phyloP scores from a whole-genome alignment of 2,797 vertebrate species.

The Podargus strigoides region DNA sequence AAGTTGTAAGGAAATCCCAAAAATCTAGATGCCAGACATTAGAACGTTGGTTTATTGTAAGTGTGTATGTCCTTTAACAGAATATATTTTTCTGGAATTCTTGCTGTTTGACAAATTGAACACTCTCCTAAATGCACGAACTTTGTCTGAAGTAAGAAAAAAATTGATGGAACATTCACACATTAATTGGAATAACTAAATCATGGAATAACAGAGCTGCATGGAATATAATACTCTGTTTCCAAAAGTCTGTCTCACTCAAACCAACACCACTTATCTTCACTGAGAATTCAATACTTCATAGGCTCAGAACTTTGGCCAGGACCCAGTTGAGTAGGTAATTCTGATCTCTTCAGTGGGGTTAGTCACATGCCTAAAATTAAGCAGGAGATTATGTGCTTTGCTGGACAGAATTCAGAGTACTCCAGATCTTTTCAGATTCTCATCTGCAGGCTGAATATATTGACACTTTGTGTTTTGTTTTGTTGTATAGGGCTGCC shows the following conservation, averaged over 20 bases:
- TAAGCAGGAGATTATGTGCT: not conserved
- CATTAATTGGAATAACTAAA: slow-evolving; percentile 6
- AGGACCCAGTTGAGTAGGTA: not conserved
- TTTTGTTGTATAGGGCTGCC: not conserved
- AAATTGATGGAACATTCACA: not conserved
- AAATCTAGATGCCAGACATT: not conserved
- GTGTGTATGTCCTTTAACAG: not conserved
- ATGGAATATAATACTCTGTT: not conserved
- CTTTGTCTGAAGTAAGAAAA: not conserved
- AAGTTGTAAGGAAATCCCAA: not conserved
- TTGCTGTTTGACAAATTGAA: not conserved
- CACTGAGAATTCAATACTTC: not conserved
- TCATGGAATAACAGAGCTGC: not conserved
- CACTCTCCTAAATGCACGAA: not conserved
- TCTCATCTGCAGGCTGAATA: not conserved
- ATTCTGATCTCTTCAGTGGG: not conserved
- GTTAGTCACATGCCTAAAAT: not conserved
- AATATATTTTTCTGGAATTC: not conserved
- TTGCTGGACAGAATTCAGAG: not conserved
- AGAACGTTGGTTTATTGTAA: not conserved
- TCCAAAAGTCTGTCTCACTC: not conserved
- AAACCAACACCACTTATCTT: slow-evolving; percentile 17
- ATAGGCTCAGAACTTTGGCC: not conserved
- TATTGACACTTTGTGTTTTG: not conserved
- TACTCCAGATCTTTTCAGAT: not conserved